These are phyloP conservation scores for Spilogale gracilis DNA, from an alignment of 2,113 vertebrate genomes.

Conservation along the genomic window DNA sequence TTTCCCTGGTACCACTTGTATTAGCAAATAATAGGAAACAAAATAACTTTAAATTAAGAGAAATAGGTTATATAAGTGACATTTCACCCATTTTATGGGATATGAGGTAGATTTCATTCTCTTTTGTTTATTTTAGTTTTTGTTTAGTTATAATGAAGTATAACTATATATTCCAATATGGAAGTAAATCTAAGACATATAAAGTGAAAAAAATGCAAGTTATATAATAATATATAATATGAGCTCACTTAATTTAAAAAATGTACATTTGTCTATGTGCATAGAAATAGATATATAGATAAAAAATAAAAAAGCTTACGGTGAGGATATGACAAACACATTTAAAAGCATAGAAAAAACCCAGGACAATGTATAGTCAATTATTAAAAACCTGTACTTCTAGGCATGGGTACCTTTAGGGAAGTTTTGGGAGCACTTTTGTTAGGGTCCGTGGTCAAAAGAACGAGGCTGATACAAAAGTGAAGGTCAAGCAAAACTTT, in stretches of 20 bases:
- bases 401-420: background rate
- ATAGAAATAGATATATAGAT: background rate
- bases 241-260: background rate
- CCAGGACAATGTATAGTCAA: background rate
- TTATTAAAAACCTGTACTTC: background rate
- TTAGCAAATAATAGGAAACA: background rate
- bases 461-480: no score
- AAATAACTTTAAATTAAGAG: background rate
- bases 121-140: constrained; percentile 10
- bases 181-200: background rate
- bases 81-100: background rate
- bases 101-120: background rate
- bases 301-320: background rate
- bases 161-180: background rate
- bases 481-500: no score
- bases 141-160: constrained; percentile 12
- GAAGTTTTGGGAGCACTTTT: background rate
- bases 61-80: background rate
- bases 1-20: background rate
- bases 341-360: background rate
- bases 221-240: background rate
- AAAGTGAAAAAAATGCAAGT: background rate
- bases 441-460: no score
- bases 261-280: background rate
- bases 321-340: background rate